A percentile compares a stretch with the other conserved stretches of the same genome.
Evolutionary conservation across 2,113 vertebrate genomes (phyloP).

Genomic region (Centropus bengalensis): DNA sequence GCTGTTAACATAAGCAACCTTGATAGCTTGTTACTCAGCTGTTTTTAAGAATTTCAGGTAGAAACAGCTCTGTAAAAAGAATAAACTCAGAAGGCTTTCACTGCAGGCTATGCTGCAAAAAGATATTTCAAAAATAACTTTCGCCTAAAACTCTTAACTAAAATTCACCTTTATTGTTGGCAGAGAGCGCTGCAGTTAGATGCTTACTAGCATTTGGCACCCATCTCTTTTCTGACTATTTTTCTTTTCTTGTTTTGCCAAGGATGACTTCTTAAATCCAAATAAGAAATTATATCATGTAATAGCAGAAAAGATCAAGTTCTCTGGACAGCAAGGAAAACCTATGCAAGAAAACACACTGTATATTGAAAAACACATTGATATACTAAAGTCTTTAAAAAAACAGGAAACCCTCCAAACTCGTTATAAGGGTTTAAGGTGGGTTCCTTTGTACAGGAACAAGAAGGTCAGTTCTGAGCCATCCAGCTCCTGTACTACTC

Average conservation of each 20-base stretch:
- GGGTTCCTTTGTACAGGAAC: background rate
- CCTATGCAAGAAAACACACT: background rate
- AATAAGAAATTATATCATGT: background rate
- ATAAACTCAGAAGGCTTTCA: conserved; percentile 1
- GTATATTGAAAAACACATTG: background rate
- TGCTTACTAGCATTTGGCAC: background rate
- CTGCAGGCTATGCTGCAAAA: background rate
- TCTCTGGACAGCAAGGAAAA: background rate
- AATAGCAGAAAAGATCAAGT: background rate
- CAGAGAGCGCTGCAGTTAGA: background rate
- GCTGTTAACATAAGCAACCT: background rate
- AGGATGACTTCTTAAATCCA: background rate
- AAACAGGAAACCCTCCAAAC: background rate
- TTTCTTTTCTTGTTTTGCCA: background rate
- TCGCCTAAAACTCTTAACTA: background rate
- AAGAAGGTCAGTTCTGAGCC: background rate
- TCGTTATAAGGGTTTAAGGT: background rate
- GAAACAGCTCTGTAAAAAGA: background rate
- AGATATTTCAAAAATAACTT: conserved; percentile 17
- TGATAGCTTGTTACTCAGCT: conserved; percentile 3
- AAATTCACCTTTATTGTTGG: conserved; percentile 15
- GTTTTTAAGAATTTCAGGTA: conserved; percentile 12
- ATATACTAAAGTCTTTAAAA: background rate
- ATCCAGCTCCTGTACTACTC: background rate
- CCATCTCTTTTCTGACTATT: background rate